Evolutionary conservation across 2,888 invertebrate species (phyloP).

Genomic region (Zaprionus bogoriensis): DNA sequence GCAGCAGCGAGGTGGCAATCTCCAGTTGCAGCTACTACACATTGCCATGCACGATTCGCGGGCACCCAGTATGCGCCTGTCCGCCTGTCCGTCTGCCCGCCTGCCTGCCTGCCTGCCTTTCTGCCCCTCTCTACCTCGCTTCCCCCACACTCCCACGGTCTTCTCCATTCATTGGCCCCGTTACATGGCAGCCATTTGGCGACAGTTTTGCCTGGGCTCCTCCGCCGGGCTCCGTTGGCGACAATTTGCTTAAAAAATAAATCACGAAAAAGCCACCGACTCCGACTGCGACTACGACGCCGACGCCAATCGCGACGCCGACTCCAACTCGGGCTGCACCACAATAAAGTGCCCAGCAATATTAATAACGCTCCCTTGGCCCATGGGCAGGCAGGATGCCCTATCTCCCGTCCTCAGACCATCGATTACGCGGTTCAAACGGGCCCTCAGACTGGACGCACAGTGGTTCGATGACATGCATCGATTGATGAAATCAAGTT

Average conservation of each 20-base stretch:
- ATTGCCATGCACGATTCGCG: slow-evolving; percentile 49
- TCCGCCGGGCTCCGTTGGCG: slow-evolving; percentile 62
- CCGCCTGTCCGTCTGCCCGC: slow-evolving; percentile 1
- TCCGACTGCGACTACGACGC: slow-evolving; percentile 37
- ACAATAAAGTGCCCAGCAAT: slow-evolving; percentile 63
- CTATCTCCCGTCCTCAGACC: no score
- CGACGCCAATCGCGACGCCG: background rate
- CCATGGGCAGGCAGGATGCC: no score
- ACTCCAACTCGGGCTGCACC: slow-evolving; percentile 42
- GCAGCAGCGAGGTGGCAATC: slow-evolving; percentile 63
- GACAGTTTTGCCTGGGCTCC: slow-evolving; percentile 67
- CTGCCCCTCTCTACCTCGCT: slow-evolving; percentile 10
- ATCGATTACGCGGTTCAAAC: no score
- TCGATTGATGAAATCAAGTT: background rate
- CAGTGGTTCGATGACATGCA: slow-evolving; percentile 2
- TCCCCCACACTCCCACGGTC: slow-evolving; percentile 49
- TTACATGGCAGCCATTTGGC: slow-evolving; percentile 72
- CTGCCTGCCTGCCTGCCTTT: background rate
- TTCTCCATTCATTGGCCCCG: slow-evolving; percentile 69
- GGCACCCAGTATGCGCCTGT: slow-evolving; percentile 34
- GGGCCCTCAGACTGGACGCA: slow-evolving; percentile 14
- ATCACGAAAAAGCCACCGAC: slow-evolving; percentile 78
- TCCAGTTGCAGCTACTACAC: slow-evolving; percentile 40
- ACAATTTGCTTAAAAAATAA: slow-evolving; percentile 80
- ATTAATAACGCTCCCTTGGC: slow-evolving; percentile 62